phyloP scores from a whole-genome alignment of 2,888 invertebrate genomes.

The Acronicta leporina region DNA sequence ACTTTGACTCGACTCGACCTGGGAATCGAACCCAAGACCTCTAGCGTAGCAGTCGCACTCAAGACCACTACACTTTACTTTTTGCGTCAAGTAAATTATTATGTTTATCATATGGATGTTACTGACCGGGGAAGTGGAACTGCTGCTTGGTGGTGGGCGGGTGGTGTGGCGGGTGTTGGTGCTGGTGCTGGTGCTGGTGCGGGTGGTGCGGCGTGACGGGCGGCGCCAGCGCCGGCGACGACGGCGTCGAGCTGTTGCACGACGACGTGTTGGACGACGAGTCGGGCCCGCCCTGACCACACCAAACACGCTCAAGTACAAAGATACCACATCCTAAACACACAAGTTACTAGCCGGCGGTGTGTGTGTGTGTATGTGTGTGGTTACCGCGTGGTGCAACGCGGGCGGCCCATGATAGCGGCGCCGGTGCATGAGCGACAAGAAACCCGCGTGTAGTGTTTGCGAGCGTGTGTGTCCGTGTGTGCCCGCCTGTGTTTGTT shows the following conservation, averaged over 20 bases:
- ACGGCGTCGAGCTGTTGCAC: conserved; percentile 98
- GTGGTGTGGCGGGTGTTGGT: conserved; percentile 89
- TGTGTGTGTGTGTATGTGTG: conserved; percentile 17
- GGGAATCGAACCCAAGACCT: too few relatives aligned
- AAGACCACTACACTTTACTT: too few relatives aligned
- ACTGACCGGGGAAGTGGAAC: conserved; percentile 94
- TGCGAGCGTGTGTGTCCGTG: too few relatives aligned
- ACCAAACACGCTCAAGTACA: background rate
- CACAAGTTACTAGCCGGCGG: too few relatives aligned
- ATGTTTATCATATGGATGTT: background rate
- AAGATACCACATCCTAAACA: too few relatives aligned
- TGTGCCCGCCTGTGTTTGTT: too few relatives aligned
- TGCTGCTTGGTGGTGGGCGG: conserved; percentile 85
- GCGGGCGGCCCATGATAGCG: conserved; percentile 55
- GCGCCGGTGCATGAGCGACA: conserved; percentile 70
- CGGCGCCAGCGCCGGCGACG: conserved; percentile 95
- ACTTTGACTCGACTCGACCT: too few relatives aligned
- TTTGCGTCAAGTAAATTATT: too few relatives aligned
- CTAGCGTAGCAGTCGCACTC: too few relatives aligned
- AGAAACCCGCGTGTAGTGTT: too few relatives aligned
- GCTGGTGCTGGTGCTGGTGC: conserved; percentile 79
- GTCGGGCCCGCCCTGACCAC: conserved; percentile 91
- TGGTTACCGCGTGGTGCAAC: too few relatives aligned
- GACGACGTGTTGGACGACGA: conserved; percentile 98
- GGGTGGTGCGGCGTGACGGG: conserved; percentile 89